Percentiles rank a stretch among this genome's conserved stretches.
Conservation (phyloP, 1,140 invertebrate genomes). For the Apis mellifera region Amel_HAv3.1 CM009940.2:3303501-3304000, state of each 20-base stretch:
- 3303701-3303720: too few relatives aligned
- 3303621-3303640: constrained; percentile 4
- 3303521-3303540: too few relatives aligned
- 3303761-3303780: too few relatives aligned
- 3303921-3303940: constrained; percentile 14
- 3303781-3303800: too few relatives aligned
- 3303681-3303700: not conserved
- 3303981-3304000: not conserved
- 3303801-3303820: not conserved
- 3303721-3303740: not conserved
- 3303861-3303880: constrained; percentile 60
- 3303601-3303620: constrained; percentile 1
- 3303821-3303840: not conserved
- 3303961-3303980: not conserved
- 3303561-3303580: not conserved
- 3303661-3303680: too few relatives aligned
- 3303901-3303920: constrained; percentile 48
- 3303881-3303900: constrained; percentile 34
- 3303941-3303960: constrained; percentile 39
- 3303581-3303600: not conserved
- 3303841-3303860: constrained; percentile 56
- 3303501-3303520: not conserved
- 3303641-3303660: not conserved
- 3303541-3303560: not conserved
- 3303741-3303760: not conserved